Evolutionary conservation across 2,888 invertebrate species (phyloP).

Genomic region (Synanthedon andrenaeformis): DNA sequence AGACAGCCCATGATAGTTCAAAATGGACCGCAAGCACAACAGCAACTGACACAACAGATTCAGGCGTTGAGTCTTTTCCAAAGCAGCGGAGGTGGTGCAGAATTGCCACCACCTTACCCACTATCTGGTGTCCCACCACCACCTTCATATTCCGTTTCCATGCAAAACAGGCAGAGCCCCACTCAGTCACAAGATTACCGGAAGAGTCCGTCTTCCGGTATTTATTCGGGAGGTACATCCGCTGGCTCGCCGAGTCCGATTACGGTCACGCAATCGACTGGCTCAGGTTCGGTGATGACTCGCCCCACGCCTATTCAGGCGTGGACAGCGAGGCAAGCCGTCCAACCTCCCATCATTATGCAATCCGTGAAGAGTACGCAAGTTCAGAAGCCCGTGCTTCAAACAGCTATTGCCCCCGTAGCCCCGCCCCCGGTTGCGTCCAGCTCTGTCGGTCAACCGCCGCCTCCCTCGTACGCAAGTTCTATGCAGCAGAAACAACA

Average conservation of each 20-base stretch:
- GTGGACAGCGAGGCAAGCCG: slow-evolving; percentile 88
- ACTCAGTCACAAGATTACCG: slow-evolving; percentile 85
- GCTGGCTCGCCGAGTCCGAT: slow-evolving; percentile 88
- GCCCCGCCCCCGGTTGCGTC: slow-evolving; percentile 73
- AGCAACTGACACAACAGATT: slow-evolving; percentile 89
- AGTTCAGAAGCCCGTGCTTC: slow-evolving; percentile 93
- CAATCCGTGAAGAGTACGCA: slow-evolving; percentile 96
- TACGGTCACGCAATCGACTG: slow-evolving; percentile 74
- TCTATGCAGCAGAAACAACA: slow-evolving; percentile 83
- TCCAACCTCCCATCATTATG: slow-evolving; percentile 95
- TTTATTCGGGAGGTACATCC: slow-evolving; percentile 86
- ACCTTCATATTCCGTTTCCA: slow-evolving; percentile 88
- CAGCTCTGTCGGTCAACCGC: slow-evolving; percentile 68
- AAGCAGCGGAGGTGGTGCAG: slow-evolving; percentile 69
- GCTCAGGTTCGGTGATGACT: slow-evolving; percentile 75
- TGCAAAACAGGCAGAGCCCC: slow-evolving; percentile 89
- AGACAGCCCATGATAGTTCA: slow-evolving; percentile 85
- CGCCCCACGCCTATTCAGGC: slow-evolving; percentile 86
- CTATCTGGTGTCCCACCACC: slow-evolving; percentile 76
- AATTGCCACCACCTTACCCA: slow-evolving; percentile 79
- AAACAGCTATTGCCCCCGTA: slow-evolving; percentile 94
- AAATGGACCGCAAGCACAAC: slow-evolving; percentile 84
- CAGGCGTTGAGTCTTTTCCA: slow-evolving; percentile 86
- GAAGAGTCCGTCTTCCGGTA: slow-evolving; percentile 88
- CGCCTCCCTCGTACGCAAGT: slow-evolving; percentile 86